These are phyloP conservation scores for Nephila pilipes DNA, from an alignment of 1,140 invertebrate species.

Conservation along the genomic window DNA sequence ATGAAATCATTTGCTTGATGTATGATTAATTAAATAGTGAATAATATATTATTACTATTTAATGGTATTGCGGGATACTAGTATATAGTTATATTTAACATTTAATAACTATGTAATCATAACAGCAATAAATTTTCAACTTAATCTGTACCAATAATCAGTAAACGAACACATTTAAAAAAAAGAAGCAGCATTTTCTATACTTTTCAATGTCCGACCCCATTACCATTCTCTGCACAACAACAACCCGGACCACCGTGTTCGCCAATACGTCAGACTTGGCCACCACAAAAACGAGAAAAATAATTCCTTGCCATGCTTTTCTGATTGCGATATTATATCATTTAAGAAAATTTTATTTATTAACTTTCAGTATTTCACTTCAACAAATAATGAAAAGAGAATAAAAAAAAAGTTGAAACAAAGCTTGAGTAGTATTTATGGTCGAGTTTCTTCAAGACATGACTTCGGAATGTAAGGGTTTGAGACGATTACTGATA, in stretches of 20 bases:
- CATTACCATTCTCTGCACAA: background rate
- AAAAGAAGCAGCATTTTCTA: background rate
- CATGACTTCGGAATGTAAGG: conserved; percentile 25
- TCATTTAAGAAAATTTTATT: conserved; percentile 27
- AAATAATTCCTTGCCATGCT: background rate
- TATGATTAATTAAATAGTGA: too few species aligned
- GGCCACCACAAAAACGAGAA: background rate
- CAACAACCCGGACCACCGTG: background rate
- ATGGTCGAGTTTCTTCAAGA: background rate
- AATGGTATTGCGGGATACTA: too few species aligned
- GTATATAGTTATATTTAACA: too few species aligned
- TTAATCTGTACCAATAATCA: background rate
- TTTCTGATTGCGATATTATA: background rate
- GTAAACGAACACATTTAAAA: background rate
- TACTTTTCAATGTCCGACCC: background rate
- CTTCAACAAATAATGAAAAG: background rate
- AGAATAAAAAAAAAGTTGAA: background rate
- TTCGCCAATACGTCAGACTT: background rate
- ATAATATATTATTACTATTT: too few species aligned
- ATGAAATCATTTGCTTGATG: too few species aligned
- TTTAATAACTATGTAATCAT: background rate
- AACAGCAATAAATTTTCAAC: background rate
- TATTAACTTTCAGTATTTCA: background rate
- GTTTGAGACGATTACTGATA: conserved; percentile 4
- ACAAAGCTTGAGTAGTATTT: background rate